Percentiles rank a stretch among this genome's conserved stretches.
Conservation (phyloP, 2,113 vertebrate genomes). For the Gallinago media region DNA sequence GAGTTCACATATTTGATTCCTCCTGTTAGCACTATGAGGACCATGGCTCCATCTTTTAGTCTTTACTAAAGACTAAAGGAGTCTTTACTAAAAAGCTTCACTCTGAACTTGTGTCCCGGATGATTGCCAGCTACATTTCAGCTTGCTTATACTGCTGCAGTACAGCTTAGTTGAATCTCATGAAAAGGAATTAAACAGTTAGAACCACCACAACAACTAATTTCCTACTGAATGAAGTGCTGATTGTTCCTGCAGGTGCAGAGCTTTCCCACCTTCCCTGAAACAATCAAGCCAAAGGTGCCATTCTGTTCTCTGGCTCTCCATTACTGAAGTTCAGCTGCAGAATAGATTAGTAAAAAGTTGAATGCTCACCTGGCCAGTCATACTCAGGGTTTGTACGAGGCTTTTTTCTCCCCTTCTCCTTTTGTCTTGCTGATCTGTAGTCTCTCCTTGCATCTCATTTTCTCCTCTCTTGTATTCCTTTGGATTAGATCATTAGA, state of each 20-base stretch:
- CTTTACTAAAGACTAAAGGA: too few relatives aligned
- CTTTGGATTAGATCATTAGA: background rate
- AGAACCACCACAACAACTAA: background rate
- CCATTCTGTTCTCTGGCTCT: background rate
- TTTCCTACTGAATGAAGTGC: background rate
- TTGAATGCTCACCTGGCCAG: background rate
- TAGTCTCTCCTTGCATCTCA: background rate
- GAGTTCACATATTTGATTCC: background rate
- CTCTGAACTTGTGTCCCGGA: background rate
- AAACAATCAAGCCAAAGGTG: background rate
- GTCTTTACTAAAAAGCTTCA: background rate
- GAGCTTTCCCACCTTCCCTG: background rate
- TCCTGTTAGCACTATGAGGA: background rate
- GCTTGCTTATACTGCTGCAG: background rate
- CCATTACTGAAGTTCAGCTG: background rate
- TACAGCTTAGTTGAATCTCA: background rate
- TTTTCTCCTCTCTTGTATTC: background rate
- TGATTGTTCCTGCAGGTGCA: background rate
- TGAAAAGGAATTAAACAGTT: background rate
- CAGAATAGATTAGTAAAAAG: background rate
- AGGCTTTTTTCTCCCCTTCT: background rate
- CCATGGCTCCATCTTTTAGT: background rate
- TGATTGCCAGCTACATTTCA: background rate
- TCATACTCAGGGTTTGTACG: background rate
- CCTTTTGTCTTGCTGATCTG: background rate